Evolutionary conservation across 2,113 vertebrate genomes (phyloP), one percentile per base, ranked within the genome.

Genomic region (Chlamydotis undulata): DNA sequence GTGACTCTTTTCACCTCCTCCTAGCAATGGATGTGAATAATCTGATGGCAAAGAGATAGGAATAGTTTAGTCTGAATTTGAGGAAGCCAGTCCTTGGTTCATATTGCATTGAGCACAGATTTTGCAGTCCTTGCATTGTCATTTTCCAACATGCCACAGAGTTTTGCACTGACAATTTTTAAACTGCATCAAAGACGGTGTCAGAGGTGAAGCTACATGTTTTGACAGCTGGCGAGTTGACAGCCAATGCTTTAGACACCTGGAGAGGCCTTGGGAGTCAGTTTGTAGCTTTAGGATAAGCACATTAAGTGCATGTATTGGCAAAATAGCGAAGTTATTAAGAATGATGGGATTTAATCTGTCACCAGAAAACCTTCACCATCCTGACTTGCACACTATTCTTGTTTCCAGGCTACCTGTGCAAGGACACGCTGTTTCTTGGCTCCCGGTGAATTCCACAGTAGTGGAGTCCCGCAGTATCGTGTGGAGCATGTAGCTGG

Each of bases 141-240:
- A 33, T 77, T 79, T 92, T 65, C 37, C 22, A 60, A 14, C 14
- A 18, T 61, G 35, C 5, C 17, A 37, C 8, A 19, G 37, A 74
- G 19, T 61, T 94, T 74, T 82, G 41, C 57, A 61, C 14, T 75
- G 57, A 33, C 33, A 50, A 53, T 69, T 78, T 90, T 81, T 61
- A 71, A 91, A 69, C 45, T 69, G 65, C n/a, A 52, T 87, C 87
- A 76, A 82, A 79, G 65, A 82, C 82, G 31, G 50, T 64, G 57
- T 87, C 77, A 89, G 70, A 89, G 61, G 37, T 47, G 41, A 89
- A 82, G 24, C 28, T 71, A 45, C 22, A 4, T n/a, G 35, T 91
- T 95, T 92, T 61, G 61, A 94, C 67, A 96, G 69, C 65, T 91
- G 87, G 33, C 78, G 29, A 79, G 41, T 21, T 56, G 87, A 55